phyloP scores from a whole-genome alignment of 2,888 invertebrate genomes.

The Hydrotaea cyrtoneurina region DNA sequence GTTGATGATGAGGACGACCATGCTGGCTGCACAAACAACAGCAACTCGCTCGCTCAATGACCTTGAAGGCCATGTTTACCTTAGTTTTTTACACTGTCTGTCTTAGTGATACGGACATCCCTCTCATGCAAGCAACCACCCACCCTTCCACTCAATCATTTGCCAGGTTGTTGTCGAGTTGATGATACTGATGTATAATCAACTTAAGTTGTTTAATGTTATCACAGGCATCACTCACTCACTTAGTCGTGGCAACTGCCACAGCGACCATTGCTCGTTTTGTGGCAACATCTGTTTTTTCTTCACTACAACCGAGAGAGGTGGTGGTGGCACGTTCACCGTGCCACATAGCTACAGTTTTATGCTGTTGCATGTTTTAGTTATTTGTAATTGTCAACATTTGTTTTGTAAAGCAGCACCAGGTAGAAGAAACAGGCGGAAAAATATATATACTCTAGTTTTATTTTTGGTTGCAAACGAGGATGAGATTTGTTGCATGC shows the following conservation, averaged over 20 bases:
- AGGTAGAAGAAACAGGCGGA: neutral
- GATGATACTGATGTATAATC: constrained; percentile 38
- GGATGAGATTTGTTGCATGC: constrained; percentile 18
- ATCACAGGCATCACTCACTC: constrained; percentile 24
- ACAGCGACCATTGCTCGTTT: neutral
- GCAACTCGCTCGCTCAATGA: neutral
- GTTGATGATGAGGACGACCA: neutral
- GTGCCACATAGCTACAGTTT: neutral
- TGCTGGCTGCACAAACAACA: neutral
- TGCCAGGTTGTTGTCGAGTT: constrained; percentile 27
- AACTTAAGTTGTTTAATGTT: constrained; percentile 39
- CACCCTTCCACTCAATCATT: constrained; percentile 22
- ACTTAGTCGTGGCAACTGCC: neutral
- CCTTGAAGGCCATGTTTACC: constrained; percentile 33
- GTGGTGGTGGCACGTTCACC: neutral
- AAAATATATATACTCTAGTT: constrained; percentile 1
- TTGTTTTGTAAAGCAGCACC: neutral
- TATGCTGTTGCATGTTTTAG: constrained; percentile 23
- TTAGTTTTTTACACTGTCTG: neutral
- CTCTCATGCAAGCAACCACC: neutral
- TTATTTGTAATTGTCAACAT: constrained; percentile 36
- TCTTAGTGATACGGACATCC: neutral
- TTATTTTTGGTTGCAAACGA: neutral
- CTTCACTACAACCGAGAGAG: neutral
- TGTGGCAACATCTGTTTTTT: neutral